These are phyloP conservation scores for Erinaceus europaeus DNA, from an alignment of 2,113 vertebrate species.

Conservation along the genomic window DNA sequence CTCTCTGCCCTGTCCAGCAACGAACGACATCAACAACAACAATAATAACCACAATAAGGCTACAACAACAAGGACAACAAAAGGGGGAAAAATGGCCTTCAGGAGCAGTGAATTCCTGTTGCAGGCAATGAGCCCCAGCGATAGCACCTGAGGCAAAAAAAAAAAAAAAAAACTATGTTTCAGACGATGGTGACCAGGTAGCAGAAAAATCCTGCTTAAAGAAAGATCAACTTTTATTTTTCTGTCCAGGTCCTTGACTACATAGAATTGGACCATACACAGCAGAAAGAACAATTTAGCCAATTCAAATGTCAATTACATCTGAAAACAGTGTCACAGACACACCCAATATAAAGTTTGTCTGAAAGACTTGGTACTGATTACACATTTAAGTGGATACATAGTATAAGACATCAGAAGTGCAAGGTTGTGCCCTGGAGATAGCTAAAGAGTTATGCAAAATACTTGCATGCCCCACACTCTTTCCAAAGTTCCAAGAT, in stretches of 20 bases:
- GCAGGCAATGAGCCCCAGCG: no score
- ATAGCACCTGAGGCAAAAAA: no score
- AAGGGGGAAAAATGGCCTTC: no score
- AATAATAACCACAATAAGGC: no score
- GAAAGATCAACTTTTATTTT: neutral
- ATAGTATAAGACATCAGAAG: neutral
- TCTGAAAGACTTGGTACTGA: neutral
- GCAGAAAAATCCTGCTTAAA: neutral
- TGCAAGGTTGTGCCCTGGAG: no score
- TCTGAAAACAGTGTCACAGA: neutral
- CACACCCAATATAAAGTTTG: neutral
- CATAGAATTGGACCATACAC: neutral
- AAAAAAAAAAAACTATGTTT: neutral
- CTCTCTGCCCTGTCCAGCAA: no score
- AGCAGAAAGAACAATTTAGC: neutral
- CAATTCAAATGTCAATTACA: neutral
- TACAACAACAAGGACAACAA: no score
- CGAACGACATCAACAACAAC: no score
- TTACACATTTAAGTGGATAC: neutral
- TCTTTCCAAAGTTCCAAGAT: no score
- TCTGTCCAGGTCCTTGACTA: neutral
- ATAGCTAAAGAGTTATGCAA: no score
- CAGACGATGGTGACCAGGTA: neutral
- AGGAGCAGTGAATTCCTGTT: no score
- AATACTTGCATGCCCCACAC: no score